Evolutionary conservation across 2,888 invertebrate species (phyloP).

Genomic region (Nemotelus pantherinus): DNA sequence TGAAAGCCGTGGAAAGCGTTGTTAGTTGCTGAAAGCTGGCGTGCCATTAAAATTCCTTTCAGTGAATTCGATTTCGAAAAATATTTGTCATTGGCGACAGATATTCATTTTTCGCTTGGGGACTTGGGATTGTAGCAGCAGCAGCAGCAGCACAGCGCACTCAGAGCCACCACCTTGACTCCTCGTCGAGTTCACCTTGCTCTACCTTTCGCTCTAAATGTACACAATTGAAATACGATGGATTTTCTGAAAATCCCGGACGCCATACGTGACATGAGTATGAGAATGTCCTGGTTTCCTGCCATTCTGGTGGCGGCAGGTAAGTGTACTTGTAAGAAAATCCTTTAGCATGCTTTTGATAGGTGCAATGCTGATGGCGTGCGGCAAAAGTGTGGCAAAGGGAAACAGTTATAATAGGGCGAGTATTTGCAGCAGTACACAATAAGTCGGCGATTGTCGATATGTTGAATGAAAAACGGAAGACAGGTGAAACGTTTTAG

Average conservation of each 20-base stretch:
- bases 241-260: slow-evolving; percentile 22
- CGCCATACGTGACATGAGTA: slow-evolving; percentile 32
- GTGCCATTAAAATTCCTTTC: slow-evolving; percentile 6
- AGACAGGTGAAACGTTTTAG: slow-evolving; percentile 43
- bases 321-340: slow-evolving; percentile 29
- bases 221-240: slow-evolving; percentile 19
- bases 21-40: neutral
- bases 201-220: too few species aligned
- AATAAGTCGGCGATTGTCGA: slow-evolving; percentile 22
- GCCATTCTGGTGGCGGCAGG: slow-evolving; percentile 13
- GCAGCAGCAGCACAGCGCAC: too few species aligned
- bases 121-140: neutral
- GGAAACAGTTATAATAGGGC: neutral
- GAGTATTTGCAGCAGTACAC: neutral
- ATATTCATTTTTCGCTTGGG: slow-evolving; percentile 13
- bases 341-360: slow-evolving; percentile 31
- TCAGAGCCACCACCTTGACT: too few species aligned
- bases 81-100: slow-evolving; percentile 20
- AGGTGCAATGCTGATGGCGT: neutral
- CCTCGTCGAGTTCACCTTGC: too few species aligned
- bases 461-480: slow-evolving; percentile 29
- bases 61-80: slow-evolving; percentile 19
- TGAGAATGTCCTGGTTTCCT: slow-evolving; percentile 33
- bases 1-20: neutral
- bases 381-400: slow-evolving; percentile 4